Conservation (phyloP, 2,888 invertebrate genomes). For the Archips xylosteana region DNA sequence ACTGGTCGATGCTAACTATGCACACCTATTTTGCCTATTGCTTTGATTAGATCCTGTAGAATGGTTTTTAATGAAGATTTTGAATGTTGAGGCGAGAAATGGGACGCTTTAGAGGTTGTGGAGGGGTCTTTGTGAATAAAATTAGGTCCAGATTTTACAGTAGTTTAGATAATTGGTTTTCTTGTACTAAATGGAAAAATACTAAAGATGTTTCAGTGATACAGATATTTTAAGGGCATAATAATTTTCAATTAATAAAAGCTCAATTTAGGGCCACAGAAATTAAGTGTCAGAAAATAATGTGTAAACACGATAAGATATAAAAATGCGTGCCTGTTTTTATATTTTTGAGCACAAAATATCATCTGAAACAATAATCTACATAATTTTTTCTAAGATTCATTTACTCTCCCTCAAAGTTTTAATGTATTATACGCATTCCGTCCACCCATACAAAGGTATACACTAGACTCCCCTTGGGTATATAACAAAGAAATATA, state of each 20-base stretch:
- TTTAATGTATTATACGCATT: conserved; percentile 8
- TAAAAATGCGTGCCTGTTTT: no score
- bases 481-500: conserved; percentile 84
- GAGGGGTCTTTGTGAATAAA: background rate
- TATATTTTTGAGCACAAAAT: background rate
- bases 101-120: conserved; percentile 11
- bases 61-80: conserved; percentile 80
- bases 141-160: conserved; percentile 19
- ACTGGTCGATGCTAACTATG: conserved; percentile 73
- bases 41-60: conserved; percentile 80
- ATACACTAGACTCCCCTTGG: conserved; percentile 47
- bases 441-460: conserved; percentile 31
- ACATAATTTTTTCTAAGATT: background rate
- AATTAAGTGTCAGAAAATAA: no score
- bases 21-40: conserved; percentile 81
- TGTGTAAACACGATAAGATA: no score
- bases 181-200: background rate
- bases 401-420: background rate
- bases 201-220: background rate
- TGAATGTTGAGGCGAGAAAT: conserved; percentile 67
- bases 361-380: background rate
- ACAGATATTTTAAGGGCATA: no score
- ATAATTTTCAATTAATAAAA: no score
- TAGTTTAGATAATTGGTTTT: conserved; percentile 16
- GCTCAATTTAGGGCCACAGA: no score